Evolutionary conservation across 92 coral and sea anemone genomes (phyloP), one percentile per base, ranked within the genome.

Genomic region (Epizoanthus fatuus): DNA sequence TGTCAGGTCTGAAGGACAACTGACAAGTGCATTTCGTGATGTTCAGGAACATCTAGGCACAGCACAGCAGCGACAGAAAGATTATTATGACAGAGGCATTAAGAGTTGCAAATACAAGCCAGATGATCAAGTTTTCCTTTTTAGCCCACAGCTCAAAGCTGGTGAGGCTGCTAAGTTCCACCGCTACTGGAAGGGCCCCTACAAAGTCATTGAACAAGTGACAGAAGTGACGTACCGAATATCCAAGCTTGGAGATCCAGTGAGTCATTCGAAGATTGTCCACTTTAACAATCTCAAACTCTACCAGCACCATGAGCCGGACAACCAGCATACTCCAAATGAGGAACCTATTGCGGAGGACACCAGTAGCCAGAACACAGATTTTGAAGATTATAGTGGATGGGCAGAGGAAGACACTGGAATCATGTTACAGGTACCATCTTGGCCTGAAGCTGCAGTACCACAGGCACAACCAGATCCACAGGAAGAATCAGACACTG

Each of bases 251-350:
- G 20, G 59, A 73, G 60, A 37, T 15, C 60, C 39, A 40, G 11
- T 14, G 2, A 32, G 87, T 17, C 52, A 79, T 40, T 54, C 73
- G 35, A 57, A 72, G 45, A 82, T 63, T 14, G 80, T 71, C 53
- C 91, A 87, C 22, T 87, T 81, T 35, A 87, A 87, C 76, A 81
- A 87, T 63, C 68, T 87, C 39, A 56, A 59, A 69, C 79, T 83
- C 55, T 54, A 75, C 20, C 67, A 60, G 74, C 60, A 69, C 16
- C 53, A 37, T 12, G 49, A 29, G 38, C 54, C 14, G 20, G 68
- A 8, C 15, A 49, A 7, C 42, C 16, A 16, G 62, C 52, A 17
- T 2, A 77, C 32, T 19, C 44, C 64, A 38, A 62, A 62, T 72
- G 47, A 51, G 68, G 32, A 32, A 55, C 58, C 15, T 12, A 16